These are phyloP conservation scores for Tortricodes alternella DNA, from an alignment of 2,888 invertebrate species.

Conservation along the genomic window DNA sequence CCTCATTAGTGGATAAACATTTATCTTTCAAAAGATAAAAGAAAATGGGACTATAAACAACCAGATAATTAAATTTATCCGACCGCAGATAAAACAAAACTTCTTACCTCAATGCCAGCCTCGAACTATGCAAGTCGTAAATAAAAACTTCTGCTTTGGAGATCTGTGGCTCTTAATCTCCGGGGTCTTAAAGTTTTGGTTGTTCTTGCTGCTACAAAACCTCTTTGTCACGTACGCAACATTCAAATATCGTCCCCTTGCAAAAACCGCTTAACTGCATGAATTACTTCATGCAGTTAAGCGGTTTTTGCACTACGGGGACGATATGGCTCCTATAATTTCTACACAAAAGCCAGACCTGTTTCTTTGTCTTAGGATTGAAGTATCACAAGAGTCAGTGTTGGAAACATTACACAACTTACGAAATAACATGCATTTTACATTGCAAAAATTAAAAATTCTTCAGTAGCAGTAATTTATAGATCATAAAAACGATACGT, in stretches of 20 bases:
- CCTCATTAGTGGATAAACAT: not conserved
- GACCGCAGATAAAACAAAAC: not conserved
- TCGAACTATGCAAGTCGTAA: not conserved
- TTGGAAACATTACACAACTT: no score
- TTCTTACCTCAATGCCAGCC: not conserved
- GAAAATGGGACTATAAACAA: not conserved
- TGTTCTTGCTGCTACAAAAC: not conserved
- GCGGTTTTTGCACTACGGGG: no score
- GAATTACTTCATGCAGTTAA: no score
- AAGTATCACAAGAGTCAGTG: no score
- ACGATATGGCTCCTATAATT: not conserved
- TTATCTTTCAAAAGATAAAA: not conserved
- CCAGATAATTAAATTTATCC: not conserved
- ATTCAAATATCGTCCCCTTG: no score
- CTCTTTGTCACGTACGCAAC: not conserved
- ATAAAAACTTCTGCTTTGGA: not conserved
- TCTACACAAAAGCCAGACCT: not conserved
- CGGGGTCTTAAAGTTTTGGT: not conserved
- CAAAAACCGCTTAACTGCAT: no score
- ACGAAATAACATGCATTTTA: no score
- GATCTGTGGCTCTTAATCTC: not conserved
- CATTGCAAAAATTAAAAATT: no score
- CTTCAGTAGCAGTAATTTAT: no score
- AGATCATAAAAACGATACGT: no score
- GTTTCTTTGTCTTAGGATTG: not conserved